Evolutionary conservation across 2,797 vertebrate species (phyloP), one percentile per base, ranked within the genome.

Genomic region (Scyliorhinus canicula): DNA sequence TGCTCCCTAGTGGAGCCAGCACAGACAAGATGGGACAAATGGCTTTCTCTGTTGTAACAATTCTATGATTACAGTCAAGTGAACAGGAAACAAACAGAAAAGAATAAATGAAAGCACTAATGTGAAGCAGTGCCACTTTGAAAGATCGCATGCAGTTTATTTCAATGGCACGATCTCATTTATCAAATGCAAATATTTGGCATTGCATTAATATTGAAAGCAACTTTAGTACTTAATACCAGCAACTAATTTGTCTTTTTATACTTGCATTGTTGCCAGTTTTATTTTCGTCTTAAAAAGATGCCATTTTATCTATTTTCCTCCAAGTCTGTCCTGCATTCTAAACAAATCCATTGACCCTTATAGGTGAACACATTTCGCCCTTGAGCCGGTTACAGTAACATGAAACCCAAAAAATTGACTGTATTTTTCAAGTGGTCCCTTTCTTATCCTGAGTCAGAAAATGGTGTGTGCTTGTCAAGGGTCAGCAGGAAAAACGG

Each of bases 141-240:
- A 94, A 94, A 74, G 93, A 94, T 94, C 47, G 67, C 44, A 52
- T 31, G 67, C 67, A 74, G 93, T 94, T 94, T 94, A 52, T 94
- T 74, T 52, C 67, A 71, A 74, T 47, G 55, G 47, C 28, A 35
- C 67, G 74, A 74, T 74, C 47, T 74, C 93, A 94, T 94, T 94
- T 2, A 94, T 94, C 93, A 94, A 74, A 94, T 69, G 93, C 67
- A 94, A 71, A 74, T 74, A 1, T 47, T 94, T 94, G 93, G 35
- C 44, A 52, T 74, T 52, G 28, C 93, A 94, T 55, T 74, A 74
- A 52, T 69, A 94, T 50, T 52, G 93, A 71, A 93, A 74, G 93
- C 26, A 57, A 88, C 55, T 57, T 31, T 12, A 88, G 55, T 71
- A 74, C 44, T 69, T 94, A 94, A 50, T 50, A 55, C 47, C 93